Base-by-base conservation (phyloP, 2,797 vertebrate genomes). In the Leptatherina wallacei region DNA sequence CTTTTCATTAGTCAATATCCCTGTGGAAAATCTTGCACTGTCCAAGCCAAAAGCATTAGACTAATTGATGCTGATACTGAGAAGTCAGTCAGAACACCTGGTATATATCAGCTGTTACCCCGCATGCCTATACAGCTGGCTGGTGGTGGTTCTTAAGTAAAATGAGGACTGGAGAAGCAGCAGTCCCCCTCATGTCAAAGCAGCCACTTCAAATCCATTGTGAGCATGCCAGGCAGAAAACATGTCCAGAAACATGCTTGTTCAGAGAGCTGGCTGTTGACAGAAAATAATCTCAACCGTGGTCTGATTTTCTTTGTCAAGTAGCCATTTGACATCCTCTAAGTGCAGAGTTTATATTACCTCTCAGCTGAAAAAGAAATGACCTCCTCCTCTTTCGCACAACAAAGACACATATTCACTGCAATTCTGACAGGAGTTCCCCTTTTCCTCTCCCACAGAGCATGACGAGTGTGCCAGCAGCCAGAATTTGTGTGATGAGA, bases 381-480 rank as follows among this genome's bases (percentile, higher is more conserved):
- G 47, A 78, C 73, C 65, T 60, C 44, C 58, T 33, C 61, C 54
- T 73, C 49, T 56, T 77, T 60, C 38, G n/a, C 65, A 78, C 22
- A 57, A 44, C 67, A 76, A 22, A 76, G 13, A 58, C 32, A 47
- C 20, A 40, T 18, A 29, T 61, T 65, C 27, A 4, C 18, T 56
- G 9, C 16, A 7, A 3, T 61, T 75, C 73, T 81, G 54, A 81
- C 69, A 55, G 1, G 38, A 6, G 0, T 71, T 71, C 30, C 38
- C 42, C 64, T 51, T 47, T 68, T 51, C 66, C 66, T 65, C 75
- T 63, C 62, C 75, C 72, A 57, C 80, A 98, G 97, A 98, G 80
- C 96, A 95, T 0, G 96, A 98, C 12, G 97, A 98, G 77, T 98
- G 97, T 56, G 92, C 95, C 81, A 93, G 89, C 0, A 72, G 92